A percentile compares a stretch with the other conserved stretches of the same genome.
Conservation (phyloP, 2,113 vertebrate genomes). For the Pimephales promelas region DNA sequence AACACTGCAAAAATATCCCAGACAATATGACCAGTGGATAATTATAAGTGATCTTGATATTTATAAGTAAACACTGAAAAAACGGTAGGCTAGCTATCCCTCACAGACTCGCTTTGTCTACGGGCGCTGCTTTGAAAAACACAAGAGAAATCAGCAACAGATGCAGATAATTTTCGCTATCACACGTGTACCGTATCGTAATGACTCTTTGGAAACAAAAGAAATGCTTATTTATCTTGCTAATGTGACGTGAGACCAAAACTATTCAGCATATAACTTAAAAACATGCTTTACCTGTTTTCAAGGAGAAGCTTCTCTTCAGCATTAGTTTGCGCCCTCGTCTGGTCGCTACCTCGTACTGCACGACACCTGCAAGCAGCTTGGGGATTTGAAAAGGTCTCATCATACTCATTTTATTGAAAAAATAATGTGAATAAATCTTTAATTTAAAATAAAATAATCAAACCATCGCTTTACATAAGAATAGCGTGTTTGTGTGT, state of each 20-base stretch:
- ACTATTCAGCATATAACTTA: not conserved
- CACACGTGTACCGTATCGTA: not conserved
- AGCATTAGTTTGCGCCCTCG: constrained; percentile 37
- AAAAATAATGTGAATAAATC: not conserved
- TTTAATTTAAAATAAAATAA: not conserved
- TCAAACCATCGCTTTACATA: not conserved
- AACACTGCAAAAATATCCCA: too few relatives aligned
- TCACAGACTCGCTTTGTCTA: too few relatives aligned
- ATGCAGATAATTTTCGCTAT: not conserved
- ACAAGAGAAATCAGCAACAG: not conserved
- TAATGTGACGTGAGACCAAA: not conserved
- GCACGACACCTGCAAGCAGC: constrained; percentile 22
- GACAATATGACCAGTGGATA: too few relatives aligned
- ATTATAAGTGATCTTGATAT: too few relatives aligned
- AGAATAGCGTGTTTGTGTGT: too few relatives aligned
- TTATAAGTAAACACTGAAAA: too few relatives aligned
- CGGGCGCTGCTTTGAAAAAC: not conserved
- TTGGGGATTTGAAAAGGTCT: not conserved
- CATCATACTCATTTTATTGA: not conserved
- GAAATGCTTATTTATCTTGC: not conserved
- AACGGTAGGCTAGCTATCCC: too few relatives aligned
- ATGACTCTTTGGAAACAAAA: not conserved
- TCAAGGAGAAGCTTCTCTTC: not conserved
- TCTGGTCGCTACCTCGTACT: constrained; percentile 38
- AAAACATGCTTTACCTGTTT: not conserved